Evolutionary conservation across 2,113 vertebrate species (phyloP), one percentile per base, ranked within the genome.

Genomic region (Ictalurus furcatus): DNA sequence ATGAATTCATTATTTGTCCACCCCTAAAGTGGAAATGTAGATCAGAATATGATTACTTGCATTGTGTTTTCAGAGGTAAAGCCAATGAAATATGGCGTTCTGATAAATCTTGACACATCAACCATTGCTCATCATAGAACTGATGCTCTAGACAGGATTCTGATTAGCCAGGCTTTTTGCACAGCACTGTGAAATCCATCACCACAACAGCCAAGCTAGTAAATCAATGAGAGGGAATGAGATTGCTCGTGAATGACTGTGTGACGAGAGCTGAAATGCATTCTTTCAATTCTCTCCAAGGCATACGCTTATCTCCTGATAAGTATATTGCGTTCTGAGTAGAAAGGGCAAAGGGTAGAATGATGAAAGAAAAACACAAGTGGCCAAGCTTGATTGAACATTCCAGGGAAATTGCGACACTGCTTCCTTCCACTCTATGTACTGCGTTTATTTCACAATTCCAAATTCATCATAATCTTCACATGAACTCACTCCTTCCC

Each of bases 161-260:
- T 85, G 79, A 92, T 92, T 88, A 90, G 86, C n/a, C 79, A 34
- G 63, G 79, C 86, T 88, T 90, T 91, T 88, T 25, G 71, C 28
- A 86, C 87, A 88, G 85, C 90, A 79, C 76, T 6, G 56, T 34
- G 73, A 90, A 90, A 94, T 93, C 90, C 85, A 90, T 94, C 92
- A 94, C 21, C 44, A 40, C 56, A 19, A 54, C 67, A 56, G 73
- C 52, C 65, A 74, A 78, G 74, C 86, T 61, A 71, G 80, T 84
- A 89, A 90, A 88, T 88, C 89, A 89, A 91, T 92, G 84, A 59
- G 58, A 81, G 89, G 19, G 91, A 92, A 87, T 82, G 83, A 76
- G 69, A 87, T 86, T 65, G 30, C 79, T 71, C 67, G 59, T 89
- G 85, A 74, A 88, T 76, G 90, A 85, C 65, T 74, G 54, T 14